phyloP scores from a whole-genome alignment of 2,888 invertebrate genomes.

The Coecobrya sp. region DNA sequence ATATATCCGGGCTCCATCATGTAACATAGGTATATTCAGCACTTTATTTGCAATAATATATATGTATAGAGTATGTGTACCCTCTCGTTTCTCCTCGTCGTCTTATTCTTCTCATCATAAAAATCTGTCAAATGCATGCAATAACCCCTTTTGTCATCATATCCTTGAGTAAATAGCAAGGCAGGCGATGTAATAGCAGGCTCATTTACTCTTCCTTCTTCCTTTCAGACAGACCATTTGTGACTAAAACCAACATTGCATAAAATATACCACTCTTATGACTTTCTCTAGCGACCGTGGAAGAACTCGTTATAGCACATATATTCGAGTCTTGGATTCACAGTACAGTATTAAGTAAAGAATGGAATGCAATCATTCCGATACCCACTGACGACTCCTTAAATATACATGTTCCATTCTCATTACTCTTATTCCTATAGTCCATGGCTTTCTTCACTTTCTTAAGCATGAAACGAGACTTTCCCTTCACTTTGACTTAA shows the following conservation, averaged over 20 bases:
- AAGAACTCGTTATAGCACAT: not conserved
- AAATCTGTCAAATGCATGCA: conserved; percentile 78
- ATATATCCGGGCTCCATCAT: not conserved
- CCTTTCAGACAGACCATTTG: conserved; percentile 72
- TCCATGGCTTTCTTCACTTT: conserved; percentile 56
- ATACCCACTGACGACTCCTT: not conserved
- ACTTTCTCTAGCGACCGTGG: conserved; percentile 10
- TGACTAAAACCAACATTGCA: conserved; percentile 75
- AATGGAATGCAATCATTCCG: not conserved
- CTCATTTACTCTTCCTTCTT: conserved; percentile 70
- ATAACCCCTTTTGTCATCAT: conserved; percentile 71
- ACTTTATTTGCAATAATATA: conserved; percentile 30
- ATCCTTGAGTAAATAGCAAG: conserved; percentile 77
- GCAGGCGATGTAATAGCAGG: conserved; percentile 64
- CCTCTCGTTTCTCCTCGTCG: not conserved
- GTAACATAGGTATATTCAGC: conserved; percentile 15
- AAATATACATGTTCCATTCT: conserved; percentile 28
- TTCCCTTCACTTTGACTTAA: conserved; percentile 62
- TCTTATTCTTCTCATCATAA: conserved; percentile 67
- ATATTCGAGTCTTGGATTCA: not conserved
- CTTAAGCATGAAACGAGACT: conserved; percentile 49
- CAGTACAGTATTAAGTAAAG: not conserved
- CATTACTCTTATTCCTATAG: conserved; percentile 54
- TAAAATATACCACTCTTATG: conserved; percentile 73
- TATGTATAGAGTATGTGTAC: no score